These are phyloP conservation scores for Rhinichthys klamathensis DNA, from an alignment of 2,113 vertebrate species.

Conservation along the genomic window DNA sequence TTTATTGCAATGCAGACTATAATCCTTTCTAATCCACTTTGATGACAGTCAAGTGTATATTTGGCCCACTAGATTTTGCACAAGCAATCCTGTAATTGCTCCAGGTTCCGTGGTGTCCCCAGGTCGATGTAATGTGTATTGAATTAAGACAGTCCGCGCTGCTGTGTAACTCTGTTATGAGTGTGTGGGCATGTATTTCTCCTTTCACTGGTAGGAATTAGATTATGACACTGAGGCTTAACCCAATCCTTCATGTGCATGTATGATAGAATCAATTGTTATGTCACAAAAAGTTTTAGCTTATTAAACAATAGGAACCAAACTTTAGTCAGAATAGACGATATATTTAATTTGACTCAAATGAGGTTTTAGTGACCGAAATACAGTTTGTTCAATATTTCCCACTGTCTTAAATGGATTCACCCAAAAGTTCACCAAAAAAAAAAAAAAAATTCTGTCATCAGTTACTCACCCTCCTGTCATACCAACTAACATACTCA, in stretches of 20 bases:
- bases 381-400: not conserved
- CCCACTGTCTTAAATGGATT: not conserved
- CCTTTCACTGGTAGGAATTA: conserved; percentile 33
- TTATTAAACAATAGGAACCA: conserved; percentile 7
- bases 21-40: conserved; percentile 41
- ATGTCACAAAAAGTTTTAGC: conserved; percentile 1
- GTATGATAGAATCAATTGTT: not conserved
- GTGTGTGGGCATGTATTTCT: conserved; percentile 40
- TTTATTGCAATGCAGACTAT: conserved; percentile 25
- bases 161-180: conserved; percentile 47
- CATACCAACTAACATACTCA: not conserved
- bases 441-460: not conserved
- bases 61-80: conserved; percentile 28
- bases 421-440: not conserved
- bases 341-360: not conserved
- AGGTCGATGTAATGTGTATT: conserved; percentile 42
- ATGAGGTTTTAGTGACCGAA: not conserved
- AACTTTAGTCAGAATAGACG: not conserved
- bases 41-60: conserved; percentile 42
- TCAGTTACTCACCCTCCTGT: not conserved
- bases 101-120: conserved; percentile 35
- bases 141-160: conserved; percentile 40
- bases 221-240: conserved; percentile 34
- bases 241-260: conserved; percentile 24
- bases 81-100: conserved; percentile 41